Conservation (phyloP, 35 echinoderm and acorn worm genomes). For the Apostichopus parvimensis region DNA sequence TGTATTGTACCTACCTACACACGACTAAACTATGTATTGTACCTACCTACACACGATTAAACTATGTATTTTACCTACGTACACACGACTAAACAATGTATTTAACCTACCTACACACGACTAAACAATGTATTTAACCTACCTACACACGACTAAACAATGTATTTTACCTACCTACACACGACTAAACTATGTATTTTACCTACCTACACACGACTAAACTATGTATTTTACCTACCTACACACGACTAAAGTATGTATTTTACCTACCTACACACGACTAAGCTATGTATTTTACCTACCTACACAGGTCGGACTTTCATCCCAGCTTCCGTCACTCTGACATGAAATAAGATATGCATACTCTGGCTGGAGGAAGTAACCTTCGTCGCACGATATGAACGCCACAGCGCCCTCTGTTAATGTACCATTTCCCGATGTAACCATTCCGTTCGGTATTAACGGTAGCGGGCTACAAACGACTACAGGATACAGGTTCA, state of each 20-base stretch:
- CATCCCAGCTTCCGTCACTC: not conserved
- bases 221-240: no score
- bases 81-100: no score
- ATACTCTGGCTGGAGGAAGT: not conserved
- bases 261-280: no score
- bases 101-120: no score
- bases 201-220: no score
- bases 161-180: no score
- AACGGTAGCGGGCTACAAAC: not conserved
- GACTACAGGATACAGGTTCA: not conserved
- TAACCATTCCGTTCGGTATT: not conserved
- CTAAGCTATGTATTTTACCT: not conserved
- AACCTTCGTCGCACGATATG: not conserved
- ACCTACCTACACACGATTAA: not conserved
- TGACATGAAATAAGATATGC: not conserved
- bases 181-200: no score
- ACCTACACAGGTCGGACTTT: not conserved
- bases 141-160: no score
- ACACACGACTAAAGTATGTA: no score
- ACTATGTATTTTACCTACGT: no score
- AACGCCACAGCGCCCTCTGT: not conserved
- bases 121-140: no score
- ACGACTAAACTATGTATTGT: not conserved
- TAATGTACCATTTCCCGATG: not conserved
- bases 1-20: not conserved